A percentile compares a stretch with the other conserved stretches of the same genome.
Conservation (phyloP, 2,888 invertebrate species). For the Acleris sparsana region DNA sequence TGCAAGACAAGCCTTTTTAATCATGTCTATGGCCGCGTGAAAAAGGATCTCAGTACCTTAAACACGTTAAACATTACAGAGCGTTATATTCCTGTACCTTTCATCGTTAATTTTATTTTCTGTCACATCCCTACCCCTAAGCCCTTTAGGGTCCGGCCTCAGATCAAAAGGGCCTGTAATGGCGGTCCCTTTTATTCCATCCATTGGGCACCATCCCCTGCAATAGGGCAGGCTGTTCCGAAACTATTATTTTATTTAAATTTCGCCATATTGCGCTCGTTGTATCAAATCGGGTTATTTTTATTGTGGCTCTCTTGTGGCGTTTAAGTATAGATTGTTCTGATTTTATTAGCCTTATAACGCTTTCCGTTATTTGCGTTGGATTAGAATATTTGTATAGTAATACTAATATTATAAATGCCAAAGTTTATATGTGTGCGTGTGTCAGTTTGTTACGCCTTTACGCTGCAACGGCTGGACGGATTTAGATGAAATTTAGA, state of each 20-base stretch:
- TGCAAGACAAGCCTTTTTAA: too few species aligned
- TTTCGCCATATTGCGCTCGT: constrained; percentile 54
- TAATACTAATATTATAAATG: too few species aligned
- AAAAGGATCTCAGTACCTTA: too few species aligned
- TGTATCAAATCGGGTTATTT: constrained; percentile 19
- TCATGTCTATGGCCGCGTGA: too few species aligned
- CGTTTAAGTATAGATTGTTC: not conserved
- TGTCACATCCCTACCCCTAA: constrained; percentile 27
- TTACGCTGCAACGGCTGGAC: too few species aligned
- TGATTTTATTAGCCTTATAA: not conserved
- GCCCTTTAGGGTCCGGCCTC: constrained; percentile 44
- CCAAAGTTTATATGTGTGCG: too few species aligned
- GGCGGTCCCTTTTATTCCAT: constrained; percentile 47
- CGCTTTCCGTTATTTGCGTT: not conserved
- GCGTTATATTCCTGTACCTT: constrained; percentile 2
- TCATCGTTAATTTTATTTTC: constrained; percentile 21
- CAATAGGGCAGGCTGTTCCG: constrained; percentile 38
- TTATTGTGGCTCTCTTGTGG: constrained; percentile 15
- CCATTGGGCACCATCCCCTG: constrained; percentile 32
- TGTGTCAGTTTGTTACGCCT: too few species aligned
- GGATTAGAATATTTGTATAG: too few species aligned
- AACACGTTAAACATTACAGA: not conserved
- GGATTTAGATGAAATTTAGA: too few species aligned
- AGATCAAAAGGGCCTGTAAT: constrained; percentile 48
- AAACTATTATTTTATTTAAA: constrained; percentile 70